phyloP scores from a whole-genome alignment of 1,140 invertebrate species.

The Neomicropteryx cornuta region DNA sequence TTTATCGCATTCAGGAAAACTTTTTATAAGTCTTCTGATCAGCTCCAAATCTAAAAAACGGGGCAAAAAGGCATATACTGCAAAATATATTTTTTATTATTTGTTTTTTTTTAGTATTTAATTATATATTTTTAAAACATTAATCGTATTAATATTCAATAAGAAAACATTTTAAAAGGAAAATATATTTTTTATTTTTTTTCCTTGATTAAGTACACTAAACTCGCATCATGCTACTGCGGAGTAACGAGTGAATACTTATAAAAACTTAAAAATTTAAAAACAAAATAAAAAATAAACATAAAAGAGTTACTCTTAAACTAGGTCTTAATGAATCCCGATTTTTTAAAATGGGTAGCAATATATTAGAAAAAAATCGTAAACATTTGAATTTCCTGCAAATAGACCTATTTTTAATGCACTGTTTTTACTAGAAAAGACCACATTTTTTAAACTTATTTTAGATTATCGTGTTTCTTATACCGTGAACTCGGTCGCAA shows the following conservation, averaged over 20 bases:
- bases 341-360: too few relatives aligned
- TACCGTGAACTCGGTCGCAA: too few relatives aligned
- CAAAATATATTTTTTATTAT: conserved; percentile 4
- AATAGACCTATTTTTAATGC: too few relatives aligned
- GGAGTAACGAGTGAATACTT: not conserved
- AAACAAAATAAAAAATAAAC: not conserved
- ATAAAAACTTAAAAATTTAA: conserved; percentile 1
- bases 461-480: too few relatives aligned
- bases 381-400: too few relatives aligned
- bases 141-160: not conserved
- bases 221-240: not conserved
- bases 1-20: not conserved
- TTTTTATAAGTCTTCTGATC: not conserved
- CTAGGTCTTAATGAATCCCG: not conserved
- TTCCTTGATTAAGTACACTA: not conserved
- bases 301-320: conserved; percentile 1
- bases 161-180: not conserved
- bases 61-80: conserved; percentile 1
- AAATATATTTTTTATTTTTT: not conserved
- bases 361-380: too few relatives aligned
- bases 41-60: conserved; percentile 1
- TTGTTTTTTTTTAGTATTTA: conserved; percentile 2
- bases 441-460: too few relatives aligned
- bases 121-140: conserved; percentile 8
- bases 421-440: too few relatives aligned